A percentile compares a stretch with the other conserved stretches of the same genome.
These are phyloP conservation scores for Amiota mariae DNA, from an alignment of 2,888 invertebrate genomes.

Conservation along the genomic window DNA sequence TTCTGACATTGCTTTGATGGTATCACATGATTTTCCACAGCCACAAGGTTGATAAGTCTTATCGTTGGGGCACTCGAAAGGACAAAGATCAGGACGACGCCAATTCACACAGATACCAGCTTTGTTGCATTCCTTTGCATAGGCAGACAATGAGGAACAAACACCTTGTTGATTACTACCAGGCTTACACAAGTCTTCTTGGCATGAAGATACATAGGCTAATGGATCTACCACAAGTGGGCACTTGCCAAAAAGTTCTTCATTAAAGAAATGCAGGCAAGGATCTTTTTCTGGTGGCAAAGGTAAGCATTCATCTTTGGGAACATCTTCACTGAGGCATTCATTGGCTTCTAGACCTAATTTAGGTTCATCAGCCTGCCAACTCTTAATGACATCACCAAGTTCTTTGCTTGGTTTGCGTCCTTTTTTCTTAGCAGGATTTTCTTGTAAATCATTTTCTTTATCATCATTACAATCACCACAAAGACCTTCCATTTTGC, in stretches of 20 bases:
- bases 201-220: slow-evolving; percentile 81
- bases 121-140: slow-evolving; percentile 82
- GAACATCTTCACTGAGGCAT: slow-evolving; percentile 74
- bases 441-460: slow-evolving; percentile 77
- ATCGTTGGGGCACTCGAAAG: slow-evolving; percentile 76
- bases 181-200: slow-evolving; percentile 79
- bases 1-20: slow-evolving; percentile 57
- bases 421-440: slow-evolving; percentile 71
- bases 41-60: slow-evolving; percentile 70
- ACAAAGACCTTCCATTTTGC: slow-evolving; percentile 85
- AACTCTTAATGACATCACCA: slow-evolving; percentile 75
- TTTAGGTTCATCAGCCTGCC: slow-evolving; percentile 75
- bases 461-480: slow-evolving; percentile 82
- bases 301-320: slow-evolving; percentile 74
- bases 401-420: slow-evolving; percentile 50
- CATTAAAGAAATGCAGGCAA: slow-evolving; percentile 79
- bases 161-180: slow-evolving; percentile 76
- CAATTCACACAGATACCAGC: slow-evolving; percentile 84
- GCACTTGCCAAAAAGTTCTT: slow-evolving; percentile 79
- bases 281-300: slow-evolving; percentile 79
- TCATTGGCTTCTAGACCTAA: slow-evolving; percentile 75
- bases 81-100: slow-evolving; percentile 79
- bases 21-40: slow-evolving; percentile 71
- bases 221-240: slow-evolving; percentile 82
- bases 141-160: slow-evolving; percentile 81